Percentiles rank a stretch among this genome's conserved stretches.
These are phyloP conservation scores for Gadopsis marmoratus DNA, from an alignment of 2,797 vertebrate species.

Conservation along the genomic window DNA sequence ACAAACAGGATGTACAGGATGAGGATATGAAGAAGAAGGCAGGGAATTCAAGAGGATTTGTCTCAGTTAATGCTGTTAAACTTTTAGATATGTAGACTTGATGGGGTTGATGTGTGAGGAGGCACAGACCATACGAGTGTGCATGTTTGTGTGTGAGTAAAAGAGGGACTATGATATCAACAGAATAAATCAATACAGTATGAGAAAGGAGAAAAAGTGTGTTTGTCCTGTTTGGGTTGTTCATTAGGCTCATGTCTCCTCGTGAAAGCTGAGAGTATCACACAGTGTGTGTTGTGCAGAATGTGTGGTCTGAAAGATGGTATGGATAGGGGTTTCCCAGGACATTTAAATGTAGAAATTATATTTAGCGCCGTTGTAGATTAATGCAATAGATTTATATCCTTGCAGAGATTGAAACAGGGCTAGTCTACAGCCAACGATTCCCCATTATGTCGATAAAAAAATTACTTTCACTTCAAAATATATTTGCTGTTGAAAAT, in stretches of 20 bases:
- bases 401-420: neutral
- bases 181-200: conserved; percentile 68
- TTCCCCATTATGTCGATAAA: neutral
- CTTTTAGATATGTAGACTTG: conserved; percentile 45
- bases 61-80: conserved; percentile 61
- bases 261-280: conserved; percentile 70
- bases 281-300: conserved; percentile 40
- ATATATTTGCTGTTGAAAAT: neutral
- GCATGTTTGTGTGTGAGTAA: conserved; percentile 2
- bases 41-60: conserved; percentile 55
- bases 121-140: conserved; percentile 12
- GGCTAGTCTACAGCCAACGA: no score
- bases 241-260: conserved; percentile 68
- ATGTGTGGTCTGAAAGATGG: conserved; percentile 51
- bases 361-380: conserved; percentile 5
- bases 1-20: conserved; percentile 61
- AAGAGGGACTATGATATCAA: conserved; percentile 53
- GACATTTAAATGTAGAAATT: conserved; percentile 47
- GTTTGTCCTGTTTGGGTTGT: conserved; percentile 71
- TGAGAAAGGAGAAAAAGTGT: conserved; percentile 62
- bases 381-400: conserved; percentile 1
- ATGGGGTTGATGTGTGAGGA: conserved; percentile 33
- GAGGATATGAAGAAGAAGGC: conserved; percentile 35
- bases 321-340: conserved; percentile 47
- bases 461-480: neutral